phyloP scores from a whole-genome alignment of 1,140 invertebrate genomes.

The Tachypleus tridentatus region DNA sequence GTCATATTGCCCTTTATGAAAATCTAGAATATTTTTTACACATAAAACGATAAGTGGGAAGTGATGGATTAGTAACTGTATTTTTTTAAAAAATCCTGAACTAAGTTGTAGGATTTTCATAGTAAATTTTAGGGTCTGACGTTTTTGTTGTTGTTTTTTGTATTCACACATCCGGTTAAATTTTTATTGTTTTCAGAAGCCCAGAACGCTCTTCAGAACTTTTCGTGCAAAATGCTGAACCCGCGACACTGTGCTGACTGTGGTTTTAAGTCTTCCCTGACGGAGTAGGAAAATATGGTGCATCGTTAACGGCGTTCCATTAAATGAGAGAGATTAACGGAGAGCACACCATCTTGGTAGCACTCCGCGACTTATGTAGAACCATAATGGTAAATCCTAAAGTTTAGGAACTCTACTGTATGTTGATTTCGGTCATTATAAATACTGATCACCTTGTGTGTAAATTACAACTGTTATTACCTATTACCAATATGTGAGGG shows the following conservation, averaged over 20 bases:
- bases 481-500: too few relatives aligned
- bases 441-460: too few relatives aligned
- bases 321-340: too few relatives aligned
- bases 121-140: constrained; percentile 2
- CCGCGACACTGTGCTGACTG: constrained; percentile 29
- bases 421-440: too few relatives aligned
- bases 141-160: constrained; percentile 1
- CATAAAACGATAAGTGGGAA: background rate
- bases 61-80: background rate
- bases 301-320: too few relatives aligned
- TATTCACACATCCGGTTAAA: constrained; percentile 21
- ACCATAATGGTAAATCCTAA: too few relatives aligned
- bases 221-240: constrained; percentile 35
- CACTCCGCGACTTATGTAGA: too few relatives aligned
- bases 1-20: background rate
- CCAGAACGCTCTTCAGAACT: constrained; percentile 34
- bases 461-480: too few relatives aligned
- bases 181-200: constrained; percentile 24
- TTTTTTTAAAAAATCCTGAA: background rate
- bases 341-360: too few relatives aligned
- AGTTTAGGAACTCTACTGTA: too few relatives aligned
- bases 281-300: constrained; percentile 9
- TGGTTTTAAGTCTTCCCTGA: constrained; percentile 24
- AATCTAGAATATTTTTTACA: background rate
- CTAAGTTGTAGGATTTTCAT: background rate